Percentiles rank a stretch among this genome's conserved stretches.
Evolutionary conservation across 1,140 invertebrate genomes (phyloP).

Genomic region (Helicorthomorpha holstii): DNA sequence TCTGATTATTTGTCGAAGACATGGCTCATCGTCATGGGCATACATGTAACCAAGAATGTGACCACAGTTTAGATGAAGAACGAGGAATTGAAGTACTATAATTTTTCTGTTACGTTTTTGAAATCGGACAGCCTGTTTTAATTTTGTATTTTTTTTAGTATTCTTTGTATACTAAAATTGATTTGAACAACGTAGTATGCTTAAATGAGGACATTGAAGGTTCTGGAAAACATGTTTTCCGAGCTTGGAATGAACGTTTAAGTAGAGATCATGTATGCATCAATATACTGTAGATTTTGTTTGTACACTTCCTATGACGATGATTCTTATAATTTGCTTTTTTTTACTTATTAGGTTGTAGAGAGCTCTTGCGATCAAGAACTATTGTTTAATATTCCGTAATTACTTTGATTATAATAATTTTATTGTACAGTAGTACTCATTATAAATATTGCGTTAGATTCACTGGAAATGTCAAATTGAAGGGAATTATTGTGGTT

Average conservation of each 20-base stretch:
- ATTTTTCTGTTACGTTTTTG: too few species aligned
- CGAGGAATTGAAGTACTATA: too few species aligned
- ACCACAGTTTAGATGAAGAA: constrained; percentile 45
- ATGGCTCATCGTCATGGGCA: constrained; percentile 12
- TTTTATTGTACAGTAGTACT: not conserved
- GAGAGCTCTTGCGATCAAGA: constrained; percentile 91
- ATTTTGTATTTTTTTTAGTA: too few species aligned
- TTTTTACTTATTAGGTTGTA: constrained; percentile 48
- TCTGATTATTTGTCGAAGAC: too few species aligned
- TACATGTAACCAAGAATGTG: constrained; percentile 19
- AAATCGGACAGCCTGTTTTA: too few species aligned
- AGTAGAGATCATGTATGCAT: constrained; percentile 45
- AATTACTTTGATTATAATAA: constrained; percentile 22
- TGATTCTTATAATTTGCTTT: constrained; percentile 2
- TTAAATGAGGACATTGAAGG: constrained; percentile 73
- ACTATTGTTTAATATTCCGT: constrained; percentile 85
- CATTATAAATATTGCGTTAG: constrained; percentile 25
- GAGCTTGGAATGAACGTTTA: constrained; percentile 72
- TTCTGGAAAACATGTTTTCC: constrained; percentile 74
- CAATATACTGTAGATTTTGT: not conserved
- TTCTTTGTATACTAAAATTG: constrained; percentile 76
- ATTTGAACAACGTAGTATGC: constrained; percentile 72
- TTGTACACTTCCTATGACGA: not conserved
- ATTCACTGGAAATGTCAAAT: constrained; percentile 83
- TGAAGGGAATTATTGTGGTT: constrained; percentile 80